Conservation (phyloP, 2,113 vertebrate genomes). For the Eleginops maclovinus region DNA sequence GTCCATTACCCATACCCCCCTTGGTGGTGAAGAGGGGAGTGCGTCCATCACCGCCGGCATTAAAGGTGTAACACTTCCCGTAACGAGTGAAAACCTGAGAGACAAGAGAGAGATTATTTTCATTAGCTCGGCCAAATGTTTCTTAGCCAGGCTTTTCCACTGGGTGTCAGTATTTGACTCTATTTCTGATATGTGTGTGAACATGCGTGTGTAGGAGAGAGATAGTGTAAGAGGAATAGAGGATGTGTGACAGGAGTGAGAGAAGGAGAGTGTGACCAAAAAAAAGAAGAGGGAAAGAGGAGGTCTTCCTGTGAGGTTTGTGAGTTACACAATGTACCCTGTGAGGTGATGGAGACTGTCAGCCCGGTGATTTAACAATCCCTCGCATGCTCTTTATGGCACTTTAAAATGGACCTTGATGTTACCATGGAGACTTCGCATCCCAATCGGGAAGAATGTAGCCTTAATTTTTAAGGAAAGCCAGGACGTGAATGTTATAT, state of each 20-base stretch:
- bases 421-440: slow-evolving; percentile 80
- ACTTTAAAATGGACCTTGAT: slow-evolving; percentile 65
- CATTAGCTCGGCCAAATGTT: neutral
- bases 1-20: slow-evolving; percentile 96
- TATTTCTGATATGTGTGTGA: neutral
- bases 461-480: slow-evolving; percentile 55
- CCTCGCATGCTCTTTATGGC: slow-evolving; percentile 62
- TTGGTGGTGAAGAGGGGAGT: slow-evolving; percentile 92
- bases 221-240: neutral
- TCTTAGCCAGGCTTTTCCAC: slow-evolving; percentile 55
- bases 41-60: slow-evolving; percentile 88
- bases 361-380: slow-evolving; percentile 56
- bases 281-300: slow-evolving; percentile 12
- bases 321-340: slow-evolving; percentile 53
- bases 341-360: slow-evolving; percentile 49
- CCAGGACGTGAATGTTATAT: slow-evolving; percentile 26
- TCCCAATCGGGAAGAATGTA: slow-evolving; percentile 45
- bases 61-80: slow-evolving; percentile 98
- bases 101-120: slow-evolving; percentile 21
- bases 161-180: slow-evolving; percentile 73
- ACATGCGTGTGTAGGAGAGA: neutral
- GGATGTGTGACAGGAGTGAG: slow-evolving; percentile 15
- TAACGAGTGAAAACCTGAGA: slow-evolving; percentile 96
- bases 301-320: slow-evolving; percentile 45
- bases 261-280: neutral